These are phyloP conservation scores for Chrysochloris asiatica DNA, from an alignment of 2,113 vertebrate genomes.

Conservation along the genomic window DNA sequence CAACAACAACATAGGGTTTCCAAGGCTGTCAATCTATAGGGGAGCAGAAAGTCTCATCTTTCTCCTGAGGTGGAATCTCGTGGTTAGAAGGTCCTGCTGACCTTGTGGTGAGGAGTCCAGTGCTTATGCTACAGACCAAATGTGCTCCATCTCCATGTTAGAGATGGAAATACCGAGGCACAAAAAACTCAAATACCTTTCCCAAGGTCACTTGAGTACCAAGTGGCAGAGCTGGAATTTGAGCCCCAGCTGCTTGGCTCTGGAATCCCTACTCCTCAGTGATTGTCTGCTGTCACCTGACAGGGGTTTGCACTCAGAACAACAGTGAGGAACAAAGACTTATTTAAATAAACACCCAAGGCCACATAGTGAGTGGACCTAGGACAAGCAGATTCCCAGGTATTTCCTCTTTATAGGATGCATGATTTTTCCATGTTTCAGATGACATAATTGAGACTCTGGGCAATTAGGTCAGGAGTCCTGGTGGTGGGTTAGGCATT, in stretches of 20 bases:
- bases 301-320: not conserved
- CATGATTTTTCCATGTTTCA: not conserved
- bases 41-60: too few species aligned
- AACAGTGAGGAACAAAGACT: not conserved
- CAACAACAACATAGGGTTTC: too few species aligned
- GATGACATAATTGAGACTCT: not conserved
- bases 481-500: too few species aligned
- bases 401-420: too few species aligned
- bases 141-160: not conserved
- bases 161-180: not conserved
- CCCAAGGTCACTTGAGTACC: not conserved
- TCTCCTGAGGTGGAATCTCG: too few species aligned
- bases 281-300: too few species aligned
- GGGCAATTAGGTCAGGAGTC: not conserved
- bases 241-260: not conserved
- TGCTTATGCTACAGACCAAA: too few species aligned
- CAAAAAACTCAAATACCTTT: not conserved
- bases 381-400: too few species aligned
- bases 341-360: too few species aligned
- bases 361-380: not conserved
- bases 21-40: too few species aligned
- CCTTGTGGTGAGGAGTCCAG: too few species aligned
- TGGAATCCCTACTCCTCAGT: not conserved
- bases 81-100: too few species aligned
- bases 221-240: not conserved